Evolutionary conservation across 2,797 vertebrate genomes (phyloP).

Genomic region (Platalea minor): DNA sequence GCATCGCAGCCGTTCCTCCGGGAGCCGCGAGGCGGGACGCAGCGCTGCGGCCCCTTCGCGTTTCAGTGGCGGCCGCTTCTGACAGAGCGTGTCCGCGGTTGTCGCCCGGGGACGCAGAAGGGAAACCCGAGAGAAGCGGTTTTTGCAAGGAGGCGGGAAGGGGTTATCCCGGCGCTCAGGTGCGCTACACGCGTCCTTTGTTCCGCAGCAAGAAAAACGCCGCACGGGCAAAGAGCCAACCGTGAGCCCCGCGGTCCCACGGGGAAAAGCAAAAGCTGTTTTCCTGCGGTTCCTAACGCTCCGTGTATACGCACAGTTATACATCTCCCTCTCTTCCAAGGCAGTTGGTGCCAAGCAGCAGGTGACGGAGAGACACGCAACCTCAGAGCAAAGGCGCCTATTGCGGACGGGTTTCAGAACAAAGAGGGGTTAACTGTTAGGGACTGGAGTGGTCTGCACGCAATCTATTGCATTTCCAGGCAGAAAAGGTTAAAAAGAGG

Average conservation of each 20-base stretch:
- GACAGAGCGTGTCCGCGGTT: rapidly evolving
- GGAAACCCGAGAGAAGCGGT: not conserved
- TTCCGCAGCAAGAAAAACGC: not conserved
- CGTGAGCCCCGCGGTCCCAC: too few species aligned
- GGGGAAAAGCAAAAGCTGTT: not conserved
- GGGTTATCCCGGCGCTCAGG: rapidly evolving
- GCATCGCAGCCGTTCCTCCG: rapidly evolving
- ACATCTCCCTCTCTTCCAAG: not conserved
- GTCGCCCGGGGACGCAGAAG: rapidly evolving
- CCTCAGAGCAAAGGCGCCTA: not conserved
- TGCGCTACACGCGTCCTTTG: rapidly evolving
- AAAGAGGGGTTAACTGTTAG: not conserved
- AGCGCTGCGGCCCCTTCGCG: rapidly evolving
- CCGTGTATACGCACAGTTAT: too few species aligned
- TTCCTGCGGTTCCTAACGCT: not conserved
- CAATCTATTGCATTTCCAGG: not conserved
- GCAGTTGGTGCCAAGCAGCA: not conserved
- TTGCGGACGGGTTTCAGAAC: not conserved
- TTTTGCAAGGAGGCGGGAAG: not conserved
- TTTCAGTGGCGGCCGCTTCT: rapidly evolving
- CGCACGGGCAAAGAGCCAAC: rapidly evolving
- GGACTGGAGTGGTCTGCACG: not conserved
- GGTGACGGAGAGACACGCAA: rapidly evolving
- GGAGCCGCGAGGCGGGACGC: rapidly evolving
- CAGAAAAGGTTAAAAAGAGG: not conserved